Evolutionary conservation across 2,797 vertebrate genomes (phyloP).

Genomic region (Phaenicophaeus curvirostris): DNA sequence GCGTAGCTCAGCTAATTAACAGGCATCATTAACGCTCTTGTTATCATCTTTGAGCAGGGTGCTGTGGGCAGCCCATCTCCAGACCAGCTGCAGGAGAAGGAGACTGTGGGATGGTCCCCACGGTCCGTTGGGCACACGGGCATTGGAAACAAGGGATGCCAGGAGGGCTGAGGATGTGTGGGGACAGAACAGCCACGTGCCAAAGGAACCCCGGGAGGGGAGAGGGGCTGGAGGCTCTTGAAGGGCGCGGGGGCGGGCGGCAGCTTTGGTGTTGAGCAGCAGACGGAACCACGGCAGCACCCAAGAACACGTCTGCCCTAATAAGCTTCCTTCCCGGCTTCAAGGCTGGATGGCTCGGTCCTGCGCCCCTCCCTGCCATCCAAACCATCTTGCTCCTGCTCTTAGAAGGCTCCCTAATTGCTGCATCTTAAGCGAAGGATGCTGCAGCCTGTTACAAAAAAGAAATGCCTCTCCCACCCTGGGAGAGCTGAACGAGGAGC

Average conservation of each 20-base stretch:
- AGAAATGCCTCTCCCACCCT: neutral
- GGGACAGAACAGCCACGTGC: rapidly evolving
- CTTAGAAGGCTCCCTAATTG: conserved; percentile 43
- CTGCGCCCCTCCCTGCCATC: neutral
- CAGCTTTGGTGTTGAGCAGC: rapidly evolving
- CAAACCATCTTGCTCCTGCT: neutral
- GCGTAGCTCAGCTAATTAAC: conserved; percentile 46
- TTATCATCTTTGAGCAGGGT: conserved; percentile 3
- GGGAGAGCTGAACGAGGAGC: neutral
- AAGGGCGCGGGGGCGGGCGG: rapidly evolving
- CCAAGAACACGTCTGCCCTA: neutral
- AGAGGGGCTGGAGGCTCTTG: neutral
- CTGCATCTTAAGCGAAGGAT: neutral
- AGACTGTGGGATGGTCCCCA: rapidly evolving
- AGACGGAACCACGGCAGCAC: neutral
- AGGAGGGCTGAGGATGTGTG: neutral
- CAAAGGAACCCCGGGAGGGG: rapidly evolving
- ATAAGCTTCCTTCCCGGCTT: neutral
- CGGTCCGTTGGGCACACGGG: rapidly evolving
- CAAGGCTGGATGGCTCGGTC: neutral
- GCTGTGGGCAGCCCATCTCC: neutral
- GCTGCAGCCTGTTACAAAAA: neutral
- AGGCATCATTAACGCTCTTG: neutral
- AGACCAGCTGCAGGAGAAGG: neutral
- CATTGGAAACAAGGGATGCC: rapidly evolving